Base-by-base conservation (phyloP, 2,113 vertebrate genomes). In the Casuarius casuarius region DNA sequence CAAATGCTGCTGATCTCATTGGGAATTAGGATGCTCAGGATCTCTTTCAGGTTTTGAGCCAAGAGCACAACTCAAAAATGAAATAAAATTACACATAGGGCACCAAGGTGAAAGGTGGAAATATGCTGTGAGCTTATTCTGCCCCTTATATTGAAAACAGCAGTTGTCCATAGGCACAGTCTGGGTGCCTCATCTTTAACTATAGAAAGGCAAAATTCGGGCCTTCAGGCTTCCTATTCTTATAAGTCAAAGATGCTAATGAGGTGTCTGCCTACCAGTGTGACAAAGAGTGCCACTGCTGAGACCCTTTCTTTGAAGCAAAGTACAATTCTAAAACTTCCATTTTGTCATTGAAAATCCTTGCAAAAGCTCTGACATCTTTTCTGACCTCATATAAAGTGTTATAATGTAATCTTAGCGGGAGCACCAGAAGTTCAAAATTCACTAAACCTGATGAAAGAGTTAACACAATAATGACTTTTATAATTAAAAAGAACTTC, bases 211-310 rank as follows among this genome's bases (percentile, higher is more conserved):
- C 19, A 97, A 97, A 95, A 93, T 92, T 87, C 74, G 68, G 77
- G 52, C 82, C 89, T 92, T 96, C 28, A 13, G 89, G 94, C 40
- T 97, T 76, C 92, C 76, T 88, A 89, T 95, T 97, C 81, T 91
- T 96, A 3, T 75, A 90, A 96, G 92, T 96, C 90, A 97, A 96
- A 96, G 84, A 97, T 97, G 92, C 70, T 98, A 97, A 97, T 97
- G 96, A 95, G 93, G 63, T 86, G 78, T 89, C 94, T 96, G 83
- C 83, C 92, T 94, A 79, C 84, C 71, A 89, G 75, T 46, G 89
- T 95, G 92, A 95, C 77, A 94, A 96, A 97, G 62, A 96, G 66
- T 79, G 19, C 63, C 61, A 79, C 86, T 88, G 89, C 92, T 96
- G 96, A 75, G 75, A 92, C 76, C 59, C 42, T 95, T 89, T 80